A percentile compares a stretch with the other conserved stretches of the same genome.
phyloP scores from a whole-genome alignment of 1,140 invertebrate genomes.

The Nasonia giraulti region DNA sequence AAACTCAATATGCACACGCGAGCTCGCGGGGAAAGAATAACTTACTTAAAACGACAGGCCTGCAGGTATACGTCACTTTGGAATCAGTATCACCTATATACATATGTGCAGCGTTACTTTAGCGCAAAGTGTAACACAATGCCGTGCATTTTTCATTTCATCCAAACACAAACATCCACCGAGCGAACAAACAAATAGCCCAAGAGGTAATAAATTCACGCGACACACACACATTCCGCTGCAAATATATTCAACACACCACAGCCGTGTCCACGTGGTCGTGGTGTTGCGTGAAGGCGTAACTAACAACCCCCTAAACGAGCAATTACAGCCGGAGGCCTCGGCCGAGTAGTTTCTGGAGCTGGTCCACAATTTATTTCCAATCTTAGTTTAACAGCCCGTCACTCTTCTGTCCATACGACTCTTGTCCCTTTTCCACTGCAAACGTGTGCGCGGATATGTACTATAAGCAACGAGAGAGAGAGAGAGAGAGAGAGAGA shows the following conservation, averaged over 20 bases:
- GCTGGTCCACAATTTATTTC: slow-evolving; percentile 26
- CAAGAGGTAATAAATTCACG: neutral
- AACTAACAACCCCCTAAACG: slow-evolving; percentile 65
- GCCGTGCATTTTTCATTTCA: neutral
- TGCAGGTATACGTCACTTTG: neutral
- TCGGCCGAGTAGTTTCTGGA: slow-evolving; percentile 1
- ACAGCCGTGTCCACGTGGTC: neutral
- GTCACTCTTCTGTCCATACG: slow-evolving; percentile 6
- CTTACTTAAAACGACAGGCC: neutral
- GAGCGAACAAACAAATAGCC: neutral
- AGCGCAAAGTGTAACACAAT: neutral
- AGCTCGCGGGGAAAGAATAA: neutral
- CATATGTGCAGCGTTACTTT: neutral
- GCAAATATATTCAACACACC: neutral
- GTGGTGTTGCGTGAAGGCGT: slow-evolving; percentile 48
- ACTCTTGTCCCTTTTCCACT: neutral
- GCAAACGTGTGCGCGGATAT: neutral
- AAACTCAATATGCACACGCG: neutral
- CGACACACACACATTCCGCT: neutral
- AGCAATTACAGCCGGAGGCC: slow-evolving; percentile 54
- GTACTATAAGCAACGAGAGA: neutral
- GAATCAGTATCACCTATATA: neutral
- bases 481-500: neutral
- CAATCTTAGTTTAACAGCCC: slow-evolving; percentile 28
- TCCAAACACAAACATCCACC: neutral